These are phyloP conservation scores for Burhinus oedicnemus DNA, from an alignment of 2,113 vertebrate species.

Conservation along the genomic window DNA sequence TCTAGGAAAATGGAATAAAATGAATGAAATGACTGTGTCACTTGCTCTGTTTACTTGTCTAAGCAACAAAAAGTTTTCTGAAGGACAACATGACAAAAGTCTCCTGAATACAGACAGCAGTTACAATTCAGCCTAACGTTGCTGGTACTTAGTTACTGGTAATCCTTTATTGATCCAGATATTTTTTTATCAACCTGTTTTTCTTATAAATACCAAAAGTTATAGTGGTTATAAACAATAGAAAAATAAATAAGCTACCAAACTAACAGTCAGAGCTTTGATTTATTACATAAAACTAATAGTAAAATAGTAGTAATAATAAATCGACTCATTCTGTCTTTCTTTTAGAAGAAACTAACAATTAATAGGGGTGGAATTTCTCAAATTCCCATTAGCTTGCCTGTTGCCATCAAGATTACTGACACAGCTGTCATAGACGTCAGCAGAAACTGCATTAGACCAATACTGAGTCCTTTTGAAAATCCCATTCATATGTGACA, in stretches of 20 bases:
- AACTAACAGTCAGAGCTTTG: neutral
- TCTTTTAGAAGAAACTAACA: neutral
- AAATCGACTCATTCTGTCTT: fast-evolving
- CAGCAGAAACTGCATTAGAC: neutral
- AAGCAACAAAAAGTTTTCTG: neutral
- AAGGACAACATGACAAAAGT: neutral
- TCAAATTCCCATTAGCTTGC: neutral
- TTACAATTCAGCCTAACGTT: neutral
- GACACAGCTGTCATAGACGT: neutral
- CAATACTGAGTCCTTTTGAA: neutral
- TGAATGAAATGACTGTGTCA: neutral
- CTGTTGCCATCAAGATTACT: neutral
- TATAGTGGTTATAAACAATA: neutral
- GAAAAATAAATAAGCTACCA: neutral
- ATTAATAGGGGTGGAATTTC: neutral
- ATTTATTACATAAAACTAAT: neutral
- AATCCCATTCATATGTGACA: neutral
- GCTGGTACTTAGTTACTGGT: neutral
- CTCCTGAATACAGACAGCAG: neutral
- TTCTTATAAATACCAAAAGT: neutral
- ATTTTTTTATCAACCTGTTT: neutral
- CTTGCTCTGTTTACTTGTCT: neutral
- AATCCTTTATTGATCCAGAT: neutral
- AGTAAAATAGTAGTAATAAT: neutral
- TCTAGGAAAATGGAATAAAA: neutral